These are phyloP conservation scores for Noctua pronuba DNA, from an alignment of 2,888 invertebrate species.

Conservation along the genomic window DNA sequence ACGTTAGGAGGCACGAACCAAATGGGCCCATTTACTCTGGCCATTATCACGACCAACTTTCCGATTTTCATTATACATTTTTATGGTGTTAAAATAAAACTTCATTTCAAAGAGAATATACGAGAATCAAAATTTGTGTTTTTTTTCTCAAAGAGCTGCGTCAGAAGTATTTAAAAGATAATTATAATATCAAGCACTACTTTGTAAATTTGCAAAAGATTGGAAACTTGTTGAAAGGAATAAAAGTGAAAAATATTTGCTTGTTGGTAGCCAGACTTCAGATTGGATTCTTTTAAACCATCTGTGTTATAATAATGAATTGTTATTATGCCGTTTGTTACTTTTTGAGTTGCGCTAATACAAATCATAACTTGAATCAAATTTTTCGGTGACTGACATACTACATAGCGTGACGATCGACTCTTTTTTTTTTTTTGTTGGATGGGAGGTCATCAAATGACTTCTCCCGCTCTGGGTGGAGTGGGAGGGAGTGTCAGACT, in stretches of 20 bases:
- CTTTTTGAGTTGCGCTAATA: not conserved
- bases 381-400: not conserved
- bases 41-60: slow-evolving; percentile 1
- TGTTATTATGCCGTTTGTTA: not conserved
- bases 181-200: slow-evolving; percentile 21
- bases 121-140: slow-evolving; percentile 26
- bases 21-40: slow-evolving; percentile 1
- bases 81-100: slow-evolving; percentile 6
- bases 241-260: not conserved
- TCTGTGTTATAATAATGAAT: not conserved
- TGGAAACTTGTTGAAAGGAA: slow-evolving; percentile 29
- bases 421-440: too few relatives aligned
- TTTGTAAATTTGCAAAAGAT: slow-evolving; percentile 15
- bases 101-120: slow-evolving; percentile 28
- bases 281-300: not conserved
- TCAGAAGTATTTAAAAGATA: slow-evolving; percentile 34
- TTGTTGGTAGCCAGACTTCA: not conserved
- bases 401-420: not conserved
- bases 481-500: too few relatives aligned
- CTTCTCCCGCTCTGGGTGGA: too few relatives aligned
- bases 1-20: not conserved
- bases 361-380: not conserved
- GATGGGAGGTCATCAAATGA: too few relatives aligned
- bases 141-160: slow-evolving; percentile 13
- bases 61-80: slow-evolving; percentile 15